phyloP scores from a whole-genome alignment of 2,888 invertebrate genomes.

The Corbicula japonica region DNA sequence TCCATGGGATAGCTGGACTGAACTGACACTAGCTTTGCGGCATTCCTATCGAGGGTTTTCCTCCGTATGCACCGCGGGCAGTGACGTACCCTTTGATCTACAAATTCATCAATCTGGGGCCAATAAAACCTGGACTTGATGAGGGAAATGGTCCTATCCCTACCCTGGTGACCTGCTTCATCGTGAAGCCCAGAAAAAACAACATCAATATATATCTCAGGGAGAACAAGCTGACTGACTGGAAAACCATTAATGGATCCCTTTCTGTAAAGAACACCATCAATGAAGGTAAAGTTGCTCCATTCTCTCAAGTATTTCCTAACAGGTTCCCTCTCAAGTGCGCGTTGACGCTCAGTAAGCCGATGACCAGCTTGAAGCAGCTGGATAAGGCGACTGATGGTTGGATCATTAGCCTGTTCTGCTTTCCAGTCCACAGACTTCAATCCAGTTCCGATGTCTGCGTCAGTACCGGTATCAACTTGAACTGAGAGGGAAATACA shows the following conservation, averaged over 20 bases:
- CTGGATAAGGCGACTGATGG: slow-evolving; percentile 1
- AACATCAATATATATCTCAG: not conserved
- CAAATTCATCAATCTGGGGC: slow-evolving; percentile 29
- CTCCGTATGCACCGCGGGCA: slow-evolving; percentile 21
- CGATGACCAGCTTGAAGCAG: slow-evolving; percentile 11
- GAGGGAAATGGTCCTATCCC: slow-evolving; percentile 35
- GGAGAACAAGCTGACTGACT: slow-evolving; percentile 15
- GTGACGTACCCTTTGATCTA: slow-evolving; percentile 1
- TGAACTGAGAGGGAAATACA: not conserved
- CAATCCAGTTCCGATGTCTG: not conserved
- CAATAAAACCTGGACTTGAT: slow-evolving; percentile 38
- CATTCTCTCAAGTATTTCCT: slow-evolving; percentile 15
- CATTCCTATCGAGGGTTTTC: slow-evolving; percentile 4
- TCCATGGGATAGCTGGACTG: slow-evolving; percentile 33
- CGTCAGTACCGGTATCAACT: not conserved
- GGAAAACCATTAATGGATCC: not conserved
- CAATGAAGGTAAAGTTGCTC: not conserved
- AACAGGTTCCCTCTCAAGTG: slow-evolving; percentile 17
- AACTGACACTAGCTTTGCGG: slow-evolving; percentile 26
- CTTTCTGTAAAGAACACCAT: slow-evolving; percentile 4
- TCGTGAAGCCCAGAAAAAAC: slow-evolving; percentile 24
- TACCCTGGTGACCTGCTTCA: slow-evolving; percentile 15
- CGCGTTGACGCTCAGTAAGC: not conserved
- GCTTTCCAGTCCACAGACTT: slow-evolving; percentile 7
- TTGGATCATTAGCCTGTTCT: slow-evolving; percentile 9